A percentile compares a stretch with the other conserved stretches of the same genome.
These are phyloP conservation scores for Chelonus insularis DNA, from an alignment of 1,140 invertebrate genomes.

Conservation along the genomic window DNA sequence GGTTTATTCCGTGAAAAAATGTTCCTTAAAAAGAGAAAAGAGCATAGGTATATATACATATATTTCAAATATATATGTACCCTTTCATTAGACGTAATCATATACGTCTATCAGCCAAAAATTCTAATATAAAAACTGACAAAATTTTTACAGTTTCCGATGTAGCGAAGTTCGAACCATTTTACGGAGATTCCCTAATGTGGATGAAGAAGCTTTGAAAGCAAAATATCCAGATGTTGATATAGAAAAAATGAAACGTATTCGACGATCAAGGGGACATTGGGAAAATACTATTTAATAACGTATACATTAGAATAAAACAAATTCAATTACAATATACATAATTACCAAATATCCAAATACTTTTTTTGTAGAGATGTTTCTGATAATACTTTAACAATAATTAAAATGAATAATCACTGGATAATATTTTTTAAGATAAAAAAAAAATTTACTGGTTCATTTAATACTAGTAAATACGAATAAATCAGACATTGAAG, in stretches of 20 bases:
- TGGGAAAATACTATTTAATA: slow-evolving; percentile 61
- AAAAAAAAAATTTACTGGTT: no score
- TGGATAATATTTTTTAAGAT: no score
- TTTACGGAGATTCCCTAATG: slow-evolving; percentile 74
- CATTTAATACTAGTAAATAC: not conserved
- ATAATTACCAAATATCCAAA: no score
- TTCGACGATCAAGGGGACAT: slow-evolving; percentile 66
- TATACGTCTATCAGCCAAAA: no score
- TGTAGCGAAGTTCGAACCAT: slow-evolving; percentile 69
- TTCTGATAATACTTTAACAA: no score
- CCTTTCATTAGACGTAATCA: no score
- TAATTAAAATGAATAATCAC: no score
- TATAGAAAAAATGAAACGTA: slow-evolving; percentile 66
- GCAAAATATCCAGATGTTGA: slow-evolving; percentile 77
- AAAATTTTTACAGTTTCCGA: slow-evolving; percentile 62
- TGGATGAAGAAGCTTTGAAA: slow-evolving; percentile 73
- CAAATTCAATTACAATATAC: no score
- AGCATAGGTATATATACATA: slow-evolving; percentile 57
- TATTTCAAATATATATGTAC: not conserved
- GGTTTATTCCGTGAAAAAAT: slow-evolving; percentile 69
- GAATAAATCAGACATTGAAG: slow-evolving; percentile 9
- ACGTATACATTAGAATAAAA: slow-evolving; percentile 22
- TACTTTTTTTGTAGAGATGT: no score
- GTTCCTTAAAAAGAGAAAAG: slow-evolving; percentile 62
- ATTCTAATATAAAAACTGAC: slow-evolving; percentile 18